Base-by-base conservation (phyloP, 2,888 invertebrate species). In the Eupelmus urozonus region DNA sequence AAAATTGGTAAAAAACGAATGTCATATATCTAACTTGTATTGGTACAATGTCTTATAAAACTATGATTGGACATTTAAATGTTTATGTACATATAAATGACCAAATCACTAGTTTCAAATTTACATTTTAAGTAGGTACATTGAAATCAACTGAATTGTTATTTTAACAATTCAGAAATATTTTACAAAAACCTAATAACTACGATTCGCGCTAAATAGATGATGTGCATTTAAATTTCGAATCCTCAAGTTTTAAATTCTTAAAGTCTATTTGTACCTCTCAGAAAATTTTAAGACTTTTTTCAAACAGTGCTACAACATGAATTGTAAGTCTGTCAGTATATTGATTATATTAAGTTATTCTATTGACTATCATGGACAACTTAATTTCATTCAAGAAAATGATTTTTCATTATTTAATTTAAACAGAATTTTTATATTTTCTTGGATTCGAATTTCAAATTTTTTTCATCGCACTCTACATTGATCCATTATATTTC, bases 201-300 rank as follows among this genome's bases (percentile, higher is more conserved):
- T 67, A 76, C 34, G n/a, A 69, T 75, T 79, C 71, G 59, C 79
- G 69, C 66, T 65, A 79, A 78, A 16, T 67, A 71, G 82, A 79
- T 69, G 82, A 79, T 83, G 83, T 83, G 82, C 76, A 86, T 84
- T 84, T 80, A 83, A 84, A 84, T 84, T 85, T 86, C 84, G 84
- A 85, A 86, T 85, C 84, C 85, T 73, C 82, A 82, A 81, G 76
- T 84, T 65, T 60, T 60, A 70, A 63, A 76, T 71, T 81, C 82
- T 82, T 84, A 85, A 81, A 84, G 82, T 83, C 87, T 88, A 89
- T 89, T 88, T 89, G 88, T 89, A 89, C 88, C 88, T 87, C 85
- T 86, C 87, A 88, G 87, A 89, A 88, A 88, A 85, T 82, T 82
- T 82, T 82, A 83, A 83, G 53, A 73, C 66, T 65, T 82, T 83